Percentiles rank a stretch among this genome's conserved stretches.
Conservation (phyloP, 2,113 vertebrate species). For the Sphyrna mokarran region DNA sequence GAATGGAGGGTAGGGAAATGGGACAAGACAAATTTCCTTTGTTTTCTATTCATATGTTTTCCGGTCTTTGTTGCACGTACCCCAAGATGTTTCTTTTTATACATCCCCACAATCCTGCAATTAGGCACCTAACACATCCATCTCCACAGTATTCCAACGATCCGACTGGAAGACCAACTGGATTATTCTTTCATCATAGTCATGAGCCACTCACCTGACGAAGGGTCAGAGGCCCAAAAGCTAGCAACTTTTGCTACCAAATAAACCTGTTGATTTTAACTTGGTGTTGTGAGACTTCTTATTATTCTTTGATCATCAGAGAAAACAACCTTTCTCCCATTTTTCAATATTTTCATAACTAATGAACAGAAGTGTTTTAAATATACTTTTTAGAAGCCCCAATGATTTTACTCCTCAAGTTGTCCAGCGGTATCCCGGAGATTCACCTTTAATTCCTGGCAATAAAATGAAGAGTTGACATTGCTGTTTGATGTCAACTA, state of each 20-base stretch:
- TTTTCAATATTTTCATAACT: not conserved
- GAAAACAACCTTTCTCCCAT: not conserved
- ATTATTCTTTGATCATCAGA: not conserved
- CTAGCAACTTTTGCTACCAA: too few relatives aligned
- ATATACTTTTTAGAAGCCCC: not conserved
- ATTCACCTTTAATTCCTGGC: not conserved
- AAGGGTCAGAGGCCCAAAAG: too few relatives aligned
- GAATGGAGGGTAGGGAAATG: not conserved
- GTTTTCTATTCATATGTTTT: not conserved
- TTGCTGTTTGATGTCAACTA: not conserved
- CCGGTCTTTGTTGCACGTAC: not conserved
- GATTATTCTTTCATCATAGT: not conserved
- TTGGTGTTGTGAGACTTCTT: too few relatives aligned
- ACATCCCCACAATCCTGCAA: not conserved
- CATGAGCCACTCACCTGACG: too few relatives aligned
- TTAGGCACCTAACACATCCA: not conserved
- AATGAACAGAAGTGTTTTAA: not conserved
- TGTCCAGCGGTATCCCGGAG: not conserved
- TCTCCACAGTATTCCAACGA: not conserved
- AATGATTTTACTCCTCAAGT: not conserved
- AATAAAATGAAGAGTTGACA: not conserved
- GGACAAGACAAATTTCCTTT: not conserved
- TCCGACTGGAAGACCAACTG: not conserved
- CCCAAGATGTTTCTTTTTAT: not conserved
- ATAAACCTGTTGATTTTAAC: too few relatives aligned